Evolutionary conservation across 2,888 invertebrate species (phyloP), one percentile per base, ranked within the genome.

Genomic region (Phrixothrix hirtus): DNA sequence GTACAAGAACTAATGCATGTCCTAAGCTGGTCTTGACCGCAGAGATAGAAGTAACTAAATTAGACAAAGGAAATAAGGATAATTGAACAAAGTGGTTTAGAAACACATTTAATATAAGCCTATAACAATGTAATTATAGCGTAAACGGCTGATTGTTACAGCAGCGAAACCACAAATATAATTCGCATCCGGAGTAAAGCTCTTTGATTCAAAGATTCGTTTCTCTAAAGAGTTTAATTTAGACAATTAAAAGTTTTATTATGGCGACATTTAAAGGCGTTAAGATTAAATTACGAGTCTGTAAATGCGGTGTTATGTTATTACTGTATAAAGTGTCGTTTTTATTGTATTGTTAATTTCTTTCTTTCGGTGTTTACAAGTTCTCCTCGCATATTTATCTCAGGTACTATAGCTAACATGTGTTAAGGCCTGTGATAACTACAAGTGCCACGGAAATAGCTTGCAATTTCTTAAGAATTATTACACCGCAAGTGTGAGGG

Each of bases 391-490:
- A 42, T 41, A 47, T 39, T 39, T 39, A 44, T 51, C 36, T 27
- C 36, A 25, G 43, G 36, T 37, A 43, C 32, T 29, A 26, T n/a
- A 26, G 30, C 37, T 31, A 38, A 46, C 45, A 44, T 51, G 38
- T 50, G 51, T 44, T 46, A 51, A 47, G 30, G 45, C 42, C 38
- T 48, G 43, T 44, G 60, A 60, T 59, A 60, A 60, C 57, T 37
- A 54, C 49, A 36, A 55, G 47, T 36, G 30, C 49, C 41, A 43
- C 21, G 57, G 46, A 56, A 57, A 56, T 44, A 30, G 56, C 45
- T 25, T 38, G 55, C 55, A 55, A 55, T 60, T 60, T 43, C 60
- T 54, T 51, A 39, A 37, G 44, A 52, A 52, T 55, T 55, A 58
- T 55, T 52, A 41, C 55, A 46, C 55, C 56, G 36, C 56, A 53